Base-by-base conservation (phyloP, 2,888 invertebrate species). In the Athripsodes cinereus region DNA sequence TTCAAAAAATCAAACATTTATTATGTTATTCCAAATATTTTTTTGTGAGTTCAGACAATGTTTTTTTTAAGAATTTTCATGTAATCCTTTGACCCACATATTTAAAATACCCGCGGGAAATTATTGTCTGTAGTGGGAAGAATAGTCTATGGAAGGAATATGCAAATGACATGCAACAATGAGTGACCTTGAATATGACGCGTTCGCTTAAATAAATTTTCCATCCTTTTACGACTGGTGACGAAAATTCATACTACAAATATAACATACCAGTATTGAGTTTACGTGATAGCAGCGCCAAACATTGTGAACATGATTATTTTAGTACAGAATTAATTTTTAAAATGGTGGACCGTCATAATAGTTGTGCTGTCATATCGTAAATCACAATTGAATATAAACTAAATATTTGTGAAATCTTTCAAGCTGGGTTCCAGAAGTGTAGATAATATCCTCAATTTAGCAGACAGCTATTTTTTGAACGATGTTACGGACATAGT, bases 391-490 rank as follows among this genome's bases (percentile, higher is more conserved):
- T 47, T 40, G 13, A n/a, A n/a, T 40, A 40, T 40, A 3, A 13
- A 40, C 5, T 40, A 40, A 40, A n/a, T 40, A 40, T 8, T 18
- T 21, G 51, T 61, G 10, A 35, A 35, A 71, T 70, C 69, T 71
- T 74, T 71, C 77, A 78, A 78, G 69, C 78, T 78, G 78, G 78
- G 78, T 78, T 71, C 78, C 75, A 78, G 76, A 76, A 76, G 75
- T 67, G 74, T 77, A 62, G 76, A 77, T 66, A 74, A 74, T 68
- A 76, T 78, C 67, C 68, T 78, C 65, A 74, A 69, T 69, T 72
- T 75, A 66, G 78, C 78, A 64, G 78, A 79, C 70, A 72, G 71
- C 64, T 74, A 72, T 68, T 79, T 79, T 67, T 71, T 78, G 68
- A 75, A 76, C 64, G 76, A 78, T 74, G 78, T 78, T 65, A 74